Percentiles rank a stretch among this genome's conserved stretches.
Conservation (phyloP, 2,113 vertebrate genomes). For the Trematocara zebra region DNA sequence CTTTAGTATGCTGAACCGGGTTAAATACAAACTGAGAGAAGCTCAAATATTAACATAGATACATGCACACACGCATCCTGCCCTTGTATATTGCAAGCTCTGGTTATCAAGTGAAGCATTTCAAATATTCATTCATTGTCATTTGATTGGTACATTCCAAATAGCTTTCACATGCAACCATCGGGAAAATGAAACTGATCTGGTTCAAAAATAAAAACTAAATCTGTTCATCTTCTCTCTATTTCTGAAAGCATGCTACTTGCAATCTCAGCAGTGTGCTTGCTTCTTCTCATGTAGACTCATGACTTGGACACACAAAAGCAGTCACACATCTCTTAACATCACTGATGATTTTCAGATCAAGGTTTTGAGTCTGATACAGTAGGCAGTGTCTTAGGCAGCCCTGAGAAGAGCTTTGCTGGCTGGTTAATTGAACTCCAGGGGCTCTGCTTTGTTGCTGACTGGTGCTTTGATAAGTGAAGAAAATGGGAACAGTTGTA, state of each 20-base stretch:
- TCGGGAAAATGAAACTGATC: slow-evolving; percentile 27
- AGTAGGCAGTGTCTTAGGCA: slow-evolving; percentile 11
- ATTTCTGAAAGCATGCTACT: neutral
- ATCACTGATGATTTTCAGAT: slow-evolving; percentile 24
- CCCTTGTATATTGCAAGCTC: neutral
- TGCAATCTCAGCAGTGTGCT: neutral
- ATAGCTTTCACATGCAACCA: slow-evolving; percentile 6
- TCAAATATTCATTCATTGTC: neutral
- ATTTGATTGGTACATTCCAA: slow-evolving; percentile 20
- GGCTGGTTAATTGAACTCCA: slow-evolving; percentile 54
- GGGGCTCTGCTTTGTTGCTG: slow-evolving; percentile 36
- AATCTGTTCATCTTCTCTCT: neutral
- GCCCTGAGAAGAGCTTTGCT: slow-evolving; percentile 21
- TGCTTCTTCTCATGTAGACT: neutral
- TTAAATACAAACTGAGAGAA: neutral
- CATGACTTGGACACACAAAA: neutral
- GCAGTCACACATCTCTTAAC: neutral
- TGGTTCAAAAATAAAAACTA: slow-evolving; percentile 7
- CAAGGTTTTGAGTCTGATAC: slow-evolving; percentile 25
- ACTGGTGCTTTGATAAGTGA: slow-evolving; percentile 47
- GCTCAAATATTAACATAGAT: neutral
- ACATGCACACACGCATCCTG: neutral
- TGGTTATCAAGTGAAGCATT: slow-evolving; percentile 7
- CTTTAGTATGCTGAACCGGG: slow-evolving; percentile 5
- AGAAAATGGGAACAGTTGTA: slow-evolving; percentile 18